A percentile compares a stretch with the other conserved stretches of the same genome.
Conservation (phyloP, 2,888 invertebrate species). For the Chrysolina oricalcia region DNA sequence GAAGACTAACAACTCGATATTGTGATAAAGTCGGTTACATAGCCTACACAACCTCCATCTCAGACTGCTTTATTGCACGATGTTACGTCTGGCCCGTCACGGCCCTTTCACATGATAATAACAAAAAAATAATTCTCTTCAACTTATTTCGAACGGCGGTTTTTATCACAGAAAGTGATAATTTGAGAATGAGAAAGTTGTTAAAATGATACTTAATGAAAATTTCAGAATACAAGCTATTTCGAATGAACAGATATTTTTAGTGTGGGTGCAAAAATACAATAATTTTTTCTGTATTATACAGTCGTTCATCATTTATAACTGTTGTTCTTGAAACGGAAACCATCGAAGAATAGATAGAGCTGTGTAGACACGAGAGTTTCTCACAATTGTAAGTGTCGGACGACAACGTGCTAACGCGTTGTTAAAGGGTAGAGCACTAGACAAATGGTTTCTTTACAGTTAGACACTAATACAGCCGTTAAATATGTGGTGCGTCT, state of each 20-base stretch:
- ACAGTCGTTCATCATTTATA: background rate
- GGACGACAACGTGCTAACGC: conserved; percentile 49
- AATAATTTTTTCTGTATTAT: background rate
- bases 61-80: no score
- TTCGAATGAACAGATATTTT: background rate
- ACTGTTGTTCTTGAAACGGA: background rate
- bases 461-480: conserved; percentile 71
- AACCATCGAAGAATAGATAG: background rate
- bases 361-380: conserved; percentile 45
- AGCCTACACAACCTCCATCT: no score
- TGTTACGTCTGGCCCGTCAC: no score
- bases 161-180: no score
- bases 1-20: no score
- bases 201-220: no score
- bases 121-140: background rate
- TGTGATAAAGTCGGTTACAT: no score
- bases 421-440: conserved; percentile 53
- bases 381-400: conserved; percentile 55
- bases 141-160: background rate
- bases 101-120: no score
- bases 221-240: background rate
- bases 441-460: conserved; percentile 69
- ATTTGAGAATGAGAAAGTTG: no score
- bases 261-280: background rate
- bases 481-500: conserved; percentile 70